These are phyloP conservation scores for Dysdera silvatica DNA, from an alignment of 1,140 invertebrate genomes.

Conservation along the genomic window DNA sequence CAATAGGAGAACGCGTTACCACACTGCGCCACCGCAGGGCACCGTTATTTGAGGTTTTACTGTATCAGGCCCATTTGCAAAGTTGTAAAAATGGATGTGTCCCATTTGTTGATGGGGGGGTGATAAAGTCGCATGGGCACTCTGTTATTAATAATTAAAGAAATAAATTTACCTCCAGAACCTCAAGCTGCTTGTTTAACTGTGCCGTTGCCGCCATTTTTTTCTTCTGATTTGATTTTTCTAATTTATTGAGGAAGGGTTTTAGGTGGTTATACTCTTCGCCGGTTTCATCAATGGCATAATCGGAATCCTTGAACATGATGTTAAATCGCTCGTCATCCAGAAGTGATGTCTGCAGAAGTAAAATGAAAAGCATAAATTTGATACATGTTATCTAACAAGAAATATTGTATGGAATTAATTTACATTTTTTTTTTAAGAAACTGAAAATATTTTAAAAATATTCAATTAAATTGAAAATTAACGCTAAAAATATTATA, in stretches of 20 bases:
- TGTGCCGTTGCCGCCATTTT: too few relatives aligned
- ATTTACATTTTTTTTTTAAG: background rate
- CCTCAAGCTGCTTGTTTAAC: too few relatives aligned
- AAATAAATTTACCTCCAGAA: too few relatives aligned
- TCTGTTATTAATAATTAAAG: too few relatives aligned
- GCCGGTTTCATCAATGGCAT: slow-evolving; percentile 78
- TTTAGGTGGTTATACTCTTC: slow-evolving; percentile 66
- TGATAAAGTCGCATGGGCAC: too few relatives aligned
- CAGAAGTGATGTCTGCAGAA: background rate
- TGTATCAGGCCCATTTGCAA: too few relatives aligned
- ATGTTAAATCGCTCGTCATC: slow-evolving; percentile 70
- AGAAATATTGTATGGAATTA: background rate
- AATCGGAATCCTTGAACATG: slow-evolving; percentile 87
- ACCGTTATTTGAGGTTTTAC: too few relatives aligned
- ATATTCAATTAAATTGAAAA: background rate
- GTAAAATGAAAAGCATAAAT: background rate
- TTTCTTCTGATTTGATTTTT: slow-evolving; percentile 57
- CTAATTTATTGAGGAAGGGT: slow-evolving; percentile 74
- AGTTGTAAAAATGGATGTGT: too few relatives aligned
- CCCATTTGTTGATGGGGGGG: too few relatives aligned
- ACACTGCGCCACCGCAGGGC: too few relatives aligned
- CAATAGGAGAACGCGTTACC: too few relatives aligned
- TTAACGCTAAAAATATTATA: too few relatives aligned
- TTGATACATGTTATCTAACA: background rate
- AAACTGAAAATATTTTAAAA: background rate